These are phyloP conservation scores for Camarhynchus parvulus DNA, from an alignment of 2,113 vertebrate species.

Conservation along the genomic window DNA sequence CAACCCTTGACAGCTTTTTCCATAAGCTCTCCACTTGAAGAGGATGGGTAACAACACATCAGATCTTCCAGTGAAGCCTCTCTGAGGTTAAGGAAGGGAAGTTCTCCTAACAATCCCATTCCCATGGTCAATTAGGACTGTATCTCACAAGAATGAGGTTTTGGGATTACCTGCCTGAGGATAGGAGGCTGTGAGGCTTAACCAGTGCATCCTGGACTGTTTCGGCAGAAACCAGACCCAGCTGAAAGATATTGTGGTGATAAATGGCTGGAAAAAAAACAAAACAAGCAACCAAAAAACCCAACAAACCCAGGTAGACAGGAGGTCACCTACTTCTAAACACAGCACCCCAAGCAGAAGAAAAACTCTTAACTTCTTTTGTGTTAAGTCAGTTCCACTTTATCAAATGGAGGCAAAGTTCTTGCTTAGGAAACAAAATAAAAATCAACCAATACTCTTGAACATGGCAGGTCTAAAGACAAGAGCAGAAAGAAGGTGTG, in stretches of 20 bases:
- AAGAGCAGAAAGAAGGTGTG: neutral
- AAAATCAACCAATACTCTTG: neutral
- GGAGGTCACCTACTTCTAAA: neutral
- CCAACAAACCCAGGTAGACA: neutral
- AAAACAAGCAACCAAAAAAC: neutral
- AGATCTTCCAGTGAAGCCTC: neutral
- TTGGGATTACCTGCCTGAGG: neutral
- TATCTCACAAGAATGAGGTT: neutral
- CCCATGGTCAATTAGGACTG: neutral
- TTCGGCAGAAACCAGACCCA: neutral
- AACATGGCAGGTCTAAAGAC: neutral
- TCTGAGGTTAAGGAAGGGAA: neutral
- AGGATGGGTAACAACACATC: neutral
- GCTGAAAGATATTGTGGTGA: neutral
- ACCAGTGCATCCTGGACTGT: neutral
- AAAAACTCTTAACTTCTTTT: neutral
- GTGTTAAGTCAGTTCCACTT: neutral
- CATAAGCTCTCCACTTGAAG: neutral
- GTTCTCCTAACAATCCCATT: neutral
- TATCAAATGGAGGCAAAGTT: neutral
- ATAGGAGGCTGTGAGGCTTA: rapidly evolving
- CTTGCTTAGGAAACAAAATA: neutral
- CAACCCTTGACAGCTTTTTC: neutral
- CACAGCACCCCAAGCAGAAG: neutral
- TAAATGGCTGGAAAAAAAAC: neutral